Conservation (phyloP, 2,888 invertebrate species). For the Tethea ocularis region DNA sequence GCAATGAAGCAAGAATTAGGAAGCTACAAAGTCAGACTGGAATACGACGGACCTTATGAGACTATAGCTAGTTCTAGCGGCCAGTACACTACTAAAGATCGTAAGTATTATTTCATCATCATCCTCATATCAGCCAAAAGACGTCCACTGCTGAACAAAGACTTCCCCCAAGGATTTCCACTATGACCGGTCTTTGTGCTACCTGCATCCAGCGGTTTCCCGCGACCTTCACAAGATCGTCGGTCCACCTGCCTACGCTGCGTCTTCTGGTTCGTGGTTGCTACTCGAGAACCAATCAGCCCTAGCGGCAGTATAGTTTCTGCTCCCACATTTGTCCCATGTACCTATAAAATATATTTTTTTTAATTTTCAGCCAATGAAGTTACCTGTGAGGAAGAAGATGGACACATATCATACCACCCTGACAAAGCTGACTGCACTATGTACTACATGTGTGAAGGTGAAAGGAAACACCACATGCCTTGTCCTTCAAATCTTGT, state of each 20-base stretch:
- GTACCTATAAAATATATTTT: neutral
- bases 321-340: neutral
- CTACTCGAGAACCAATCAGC: too few relatives aligned
- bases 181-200: too few relatives aligned
- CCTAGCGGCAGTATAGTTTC: too few relatives aligned
- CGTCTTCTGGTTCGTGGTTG: too few relatives aligned
- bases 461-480: constrained; percentile 97
- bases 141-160: too few relatives aligned
- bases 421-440: constrained; percentile 95
- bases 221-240: too few relatives aligned
- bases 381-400: constrained; percentile 95
- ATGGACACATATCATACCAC: constrained; percentile 97
- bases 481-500: constrained; percentile 96
- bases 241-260: too few relatives aligned
- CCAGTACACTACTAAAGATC: constrained; percentile 94
- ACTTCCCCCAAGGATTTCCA: too few relatives aligned
- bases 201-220: too few relatives aligned
- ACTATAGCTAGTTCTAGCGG: constrained; percentile 85
- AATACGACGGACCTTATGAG: constrained; percentile 95
- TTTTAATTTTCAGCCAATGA: constrained; percentile 87
- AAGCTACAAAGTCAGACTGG: constrained; percentile 91
- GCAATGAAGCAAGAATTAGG: constrained; percentile 94
- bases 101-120: too few relatives aligned
- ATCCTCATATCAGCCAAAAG: too few relatives aligned
- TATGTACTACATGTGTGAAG: constrained; percentile 98